These are phyloP conservation scores for Lucilia sericata DNA, from an alignment of 1,140 invertebrate species.

Conservation along the genomic window DNA sequence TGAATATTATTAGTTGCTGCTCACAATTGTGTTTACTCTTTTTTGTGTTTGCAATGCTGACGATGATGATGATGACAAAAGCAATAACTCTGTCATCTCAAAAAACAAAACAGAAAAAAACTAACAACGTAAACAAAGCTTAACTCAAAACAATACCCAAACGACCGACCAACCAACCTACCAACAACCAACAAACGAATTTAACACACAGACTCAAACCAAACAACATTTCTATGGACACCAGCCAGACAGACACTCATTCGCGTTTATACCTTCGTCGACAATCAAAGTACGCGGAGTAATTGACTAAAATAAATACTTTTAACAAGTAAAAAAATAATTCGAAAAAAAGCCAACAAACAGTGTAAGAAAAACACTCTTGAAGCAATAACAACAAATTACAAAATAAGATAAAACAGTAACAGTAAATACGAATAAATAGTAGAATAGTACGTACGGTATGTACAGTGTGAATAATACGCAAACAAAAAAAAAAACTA, in stretches of 20 bases:
- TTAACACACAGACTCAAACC: constrained; percentile 18
- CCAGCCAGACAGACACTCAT: constrained; percentile 24
- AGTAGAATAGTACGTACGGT: too few relatives aligned
- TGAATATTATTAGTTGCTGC: background rate
- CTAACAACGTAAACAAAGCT: constrained; percentile 33
- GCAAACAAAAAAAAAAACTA: constrained; percentile 10
- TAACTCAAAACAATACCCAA: constrained; percentile 41
- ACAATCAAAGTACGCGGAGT: constrained; percentile 40
- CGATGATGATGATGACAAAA: constrained; percentile 2
- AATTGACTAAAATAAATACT: constrained; percentile 40
- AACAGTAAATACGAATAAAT: too few relatives aligned
- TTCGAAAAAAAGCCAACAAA: constrained; percentile 54
- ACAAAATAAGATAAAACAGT: constrained; percentile 44
- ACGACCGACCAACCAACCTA: background rate
- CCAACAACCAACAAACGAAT: constrained; percentile 7
- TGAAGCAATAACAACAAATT: too few relatives aligned
- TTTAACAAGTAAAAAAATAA: constrained; percentile 25
- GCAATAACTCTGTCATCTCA: background rate
- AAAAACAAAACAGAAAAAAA: background rate
- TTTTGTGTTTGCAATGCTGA: background rate
- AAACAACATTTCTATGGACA: constrained; percentile 37
- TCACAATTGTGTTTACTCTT: background rate
- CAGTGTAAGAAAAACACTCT: constrained; percentile 49
- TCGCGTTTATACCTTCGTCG: constrained; percentile 49
- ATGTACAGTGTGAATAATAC: too few relatives aligned